Conservation (phyloP, 2,888 invertebrate species). For the Elegia similella region DNA sequence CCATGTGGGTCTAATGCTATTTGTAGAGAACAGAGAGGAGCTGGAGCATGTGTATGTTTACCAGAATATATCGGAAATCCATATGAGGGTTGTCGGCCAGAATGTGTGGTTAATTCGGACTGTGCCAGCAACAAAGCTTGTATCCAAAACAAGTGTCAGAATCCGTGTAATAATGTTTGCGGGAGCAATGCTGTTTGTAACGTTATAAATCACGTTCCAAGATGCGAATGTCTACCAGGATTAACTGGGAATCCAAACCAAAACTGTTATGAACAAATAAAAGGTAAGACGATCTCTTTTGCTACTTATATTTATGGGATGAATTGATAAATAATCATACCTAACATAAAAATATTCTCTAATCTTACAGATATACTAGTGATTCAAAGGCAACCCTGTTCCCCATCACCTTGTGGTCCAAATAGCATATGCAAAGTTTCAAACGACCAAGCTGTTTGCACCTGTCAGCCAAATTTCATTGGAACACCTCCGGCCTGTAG, state of each 20-base stretch:
- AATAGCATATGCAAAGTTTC: constrained; percentile 88
- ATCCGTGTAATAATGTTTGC: constrained; percentile 89
- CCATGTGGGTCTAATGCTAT: constrained; percentile 89
- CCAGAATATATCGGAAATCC: constrained; percentile 88
- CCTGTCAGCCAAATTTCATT: constrained; percentile 84
- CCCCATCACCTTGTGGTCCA: constrained; percentile 88
- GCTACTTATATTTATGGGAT: background rate
- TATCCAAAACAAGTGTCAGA: constrained; percentile 86
- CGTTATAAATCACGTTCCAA: constrained; percentile 86
- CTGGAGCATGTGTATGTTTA: constrained; percentile 86
- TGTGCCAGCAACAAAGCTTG: constrained; percentile 87
- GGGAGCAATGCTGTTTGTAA: constrained; percentile 87
- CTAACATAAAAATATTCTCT: background rate
- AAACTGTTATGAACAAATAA: constrained; percentile 67
- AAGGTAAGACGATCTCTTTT: constrained; percentile 43
- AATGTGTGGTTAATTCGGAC: constrained; percentile 88
- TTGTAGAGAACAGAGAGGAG: constrained; percentile 85
- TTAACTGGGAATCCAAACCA: constrained; percentile 84
- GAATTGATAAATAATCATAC: background rate
- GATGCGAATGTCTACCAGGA: constrained; percentile 85
- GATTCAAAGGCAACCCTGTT: constrained; percentile 83
- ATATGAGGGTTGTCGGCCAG: constrained; percentile 89
- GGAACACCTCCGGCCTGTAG: constrained; percentile 85
- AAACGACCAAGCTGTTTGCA: constrained; percentile 87
- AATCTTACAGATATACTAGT: constrained; percentile 49